A percentile compares a stretch with the other conserved stretches of the same genome.
phyloP scores from a whole-genome alignment of 2,888 invertebrate genomes.

The Ophion slaviceki region DNA sequence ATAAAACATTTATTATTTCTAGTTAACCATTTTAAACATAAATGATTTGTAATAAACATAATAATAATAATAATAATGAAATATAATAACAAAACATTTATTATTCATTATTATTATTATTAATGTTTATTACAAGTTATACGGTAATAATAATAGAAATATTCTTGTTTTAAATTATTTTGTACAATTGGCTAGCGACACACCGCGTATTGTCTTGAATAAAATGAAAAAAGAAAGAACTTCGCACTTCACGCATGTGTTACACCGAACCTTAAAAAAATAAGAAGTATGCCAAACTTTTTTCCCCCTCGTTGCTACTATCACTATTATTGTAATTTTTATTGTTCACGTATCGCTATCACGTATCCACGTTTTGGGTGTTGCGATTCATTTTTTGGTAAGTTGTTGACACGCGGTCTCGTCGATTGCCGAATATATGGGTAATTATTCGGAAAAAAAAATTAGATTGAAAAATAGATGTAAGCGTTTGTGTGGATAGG shows the following conservation, averaged over 20 bases:
- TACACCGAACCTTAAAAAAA: neutral
- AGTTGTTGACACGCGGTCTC: constrained; percentile 22
- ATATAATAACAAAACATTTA: no score
- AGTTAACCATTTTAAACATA: no score
- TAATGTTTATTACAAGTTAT: neutral
- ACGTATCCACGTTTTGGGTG: constrained; percentile 4
- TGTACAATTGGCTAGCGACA: neutral
- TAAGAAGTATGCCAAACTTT: constrained; percentile 16
- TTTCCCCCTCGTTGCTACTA: constrained; percentile 14
- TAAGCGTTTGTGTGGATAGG: neutral
- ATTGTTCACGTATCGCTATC: constrained; percentile 9
- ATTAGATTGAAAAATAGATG: neutral
- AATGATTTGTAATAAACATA: no score
- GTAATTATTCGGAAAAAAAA: constrained; percentile 24
- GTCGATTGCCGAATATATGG: constrained; percentile 36
- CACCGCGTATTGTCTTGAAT: constrained; percentile 2
- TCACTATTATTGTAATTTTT: constrained; percentile 20
- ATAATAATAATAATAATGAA: no score
- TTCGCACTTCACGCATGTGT: constrained; percentile 35
- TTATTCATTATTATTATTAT: neutral
- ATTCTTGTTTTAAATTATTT: neutral
- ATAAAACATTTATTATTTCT: no score
- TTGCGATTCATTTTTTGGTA: constrained; percentile 28
- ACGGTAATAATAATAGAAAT: neutral
- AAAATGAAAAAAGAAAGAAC: neutral